Conservation (phyloP, 1,140 invertebrate genomes). For the Aphidius gifuensis region DNA sequence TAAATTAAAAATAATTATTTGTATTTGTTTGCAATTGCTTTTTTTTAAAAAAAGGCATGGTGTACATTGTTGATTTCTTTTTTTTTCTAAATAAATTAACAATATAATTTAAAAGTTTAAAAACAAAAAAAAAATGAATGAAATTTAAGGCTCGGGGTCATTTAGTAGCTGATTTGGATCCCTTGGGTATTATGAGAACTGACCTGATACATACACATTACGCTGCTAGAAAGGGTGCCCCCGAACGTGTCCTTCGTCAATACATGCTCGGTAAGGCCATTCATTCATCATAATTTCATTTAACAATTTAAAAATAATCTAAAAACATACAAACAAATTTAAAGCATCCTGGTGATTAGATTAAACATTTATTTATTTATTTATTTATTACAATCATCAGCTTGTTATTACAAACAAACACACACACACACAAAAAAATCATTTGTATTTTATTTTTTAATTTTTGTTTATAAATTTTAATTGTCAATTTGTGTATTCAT, state of each 20-base stretch:
- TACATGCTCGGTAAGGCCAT: slow-evolving; percentile 63
- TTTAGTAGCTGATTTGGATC: slow-evolving; percentile 92
- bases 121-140: slow-evolving; percentile 38
- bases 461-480: slow-evolving; percentile 3
- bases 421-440: background rate
- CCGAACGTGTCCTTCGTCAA: slow-evolving; percentile 65
- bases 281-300: slow-evolving; percentile 7
- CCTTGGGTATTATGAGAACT: slow-evolving; percentile 77
- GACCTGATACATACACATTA: slow-evolving; percentile 60
- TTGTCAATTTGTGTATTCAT: background rate
- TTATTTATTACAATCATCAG: slow-evolving; percentile 8
- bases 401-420: background rate
- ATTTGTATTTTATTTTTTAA: background rate
- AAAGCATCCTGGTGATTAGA: too few species aligned
- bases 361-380: background rate
- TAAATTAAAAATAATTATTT: too few species aligned
- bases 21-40: too few species aligned
- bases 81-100: too few species aligned
- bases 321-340: background rate
- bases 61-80: too few species aligned
- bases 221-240: slow-evolving; percentile 59
- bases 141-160: slow-evolving; percentile 85
- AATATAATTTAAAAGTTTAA: too few species aligned
- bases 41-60: too few species aligned
- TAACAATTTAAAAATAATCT: slow-evolving; percentile 7